A percentile compares a stretch with the other conserved stretches of the same genome.
Conservation (phyloP, 1,140 invertebrate species). For the Drosophila sproati region DNA sequence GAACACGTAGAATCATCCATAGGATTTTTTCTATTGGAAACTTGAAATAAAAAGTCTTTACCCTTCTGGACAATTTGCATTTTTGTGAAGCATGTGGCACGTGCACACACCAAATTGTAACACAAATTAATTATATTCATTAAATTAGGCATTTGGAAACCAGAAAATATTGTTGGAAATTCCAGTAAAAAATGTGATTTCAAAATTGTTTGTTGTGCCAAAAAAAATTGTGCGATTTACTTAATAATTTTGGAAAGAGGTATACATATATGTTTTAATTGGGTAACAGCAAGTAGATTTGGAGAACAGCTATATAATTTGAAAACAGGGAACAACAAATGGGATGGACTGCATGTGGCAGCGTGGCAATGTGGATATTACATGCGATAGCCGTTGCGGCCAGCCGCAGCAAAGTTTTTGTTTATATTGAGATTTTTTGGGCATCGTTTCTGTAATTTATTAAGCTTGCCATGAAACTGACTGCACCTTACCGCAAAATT, state of each 20-base stretch:
- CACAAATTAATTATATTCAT: slow-evolving; percentile 27
- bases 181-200: background rate
- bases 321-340: background rate
- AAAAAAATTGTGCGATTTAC: background rate
- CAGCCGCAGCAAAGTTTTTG: slow-evolving; percentile 7
- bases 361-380: slow-evolving; percentile 1
- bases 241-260: too few species aligned
- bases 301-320: background rate
- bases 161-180: slow-evolving; percentile 4
- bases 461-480: slow-evolving; percentile 59
- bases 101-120: slow-evolving; percentile 23
- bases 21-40: background rate
- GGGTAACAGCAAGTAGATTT: too few species aligned
- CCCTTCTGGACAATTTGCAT: background rate
- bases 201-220: background rate
- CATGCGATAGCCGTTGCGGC: background rate
- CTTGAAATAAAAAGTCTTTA: background rate
- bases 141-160: slow-evolving; percentile 25
- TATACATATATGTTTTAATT: too few species aligned
- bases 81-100: slow-evolving; percentile 20
- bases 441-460: slow-evolving; percentile 45
- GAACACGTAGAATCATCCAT: slow-evolving; percentile 12
- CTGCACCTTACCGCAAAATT: slow-evolving; percentile 71
- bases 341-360: background rate
- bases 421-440: slow-evolving; percentile 5